phyloP scores from a whole-genome alignment of 1,140 invertebrate genomes.

The Megathymus violae region DNA sequence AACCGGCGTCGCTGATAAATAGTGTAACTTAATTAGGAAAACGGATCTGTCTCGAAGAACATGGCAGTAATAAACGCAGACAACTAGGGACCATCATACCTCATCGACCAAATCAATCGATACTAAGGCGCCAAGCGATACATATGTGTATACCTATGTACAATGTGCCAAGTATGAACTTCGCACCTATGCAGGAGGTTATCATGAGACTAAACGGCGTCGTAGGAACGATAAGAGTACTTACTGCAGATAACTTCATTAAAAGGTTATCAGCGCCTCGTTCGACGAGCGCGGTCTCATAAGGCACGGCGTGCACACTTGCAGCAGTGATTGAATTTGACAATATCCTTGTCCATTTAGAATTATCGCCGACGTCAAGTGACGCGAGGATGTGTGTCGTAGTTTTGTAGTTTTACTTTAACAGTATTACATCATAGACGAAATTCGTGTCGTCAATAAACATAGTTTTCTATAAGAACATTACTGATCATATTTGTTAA shows the following conservation, averaged over 20 bases:
- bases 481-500: too few species aligned
- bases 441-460: too few species aligned
- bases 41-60: not conserved
- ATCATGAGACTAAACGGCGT: constrained; percentile 12
- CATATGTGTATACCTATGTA: not conserved
- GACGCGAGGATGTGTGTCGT: too few species aligned
- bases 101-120: not conserved
- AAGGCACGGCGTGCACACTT: constrained; percentile 6
- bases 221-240: constrained; percentile 15
- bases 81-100: too few species aligned
- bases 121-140: not conserved
- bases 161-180: not conserved
- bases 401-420: too few species aligned
- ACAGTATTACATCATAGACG: too few species aligned
- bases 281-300: not conserved
- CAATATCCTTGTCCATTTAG: too few species aligned
- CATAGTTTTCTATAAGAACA: too few species aligned
- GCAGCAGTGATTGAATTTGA: not conserved
- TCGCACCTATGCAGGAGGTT: constrained; percentile 24
- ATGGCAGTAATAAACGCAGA: not conserved
- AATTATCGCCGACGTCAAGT: too few species aligned
- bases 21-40: not conserved
- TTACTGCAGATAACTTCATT: constrained; percentile 24
- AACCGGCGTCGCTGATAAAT: too few species aligned
- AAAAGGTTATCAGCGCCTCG: constrained; percentile 15